Evolutionary conservation across 2,797 vertebrate species (phyloP), one percentile per base, ranked within the genome.

Genomic region (Diplodus sargus): DNA sequence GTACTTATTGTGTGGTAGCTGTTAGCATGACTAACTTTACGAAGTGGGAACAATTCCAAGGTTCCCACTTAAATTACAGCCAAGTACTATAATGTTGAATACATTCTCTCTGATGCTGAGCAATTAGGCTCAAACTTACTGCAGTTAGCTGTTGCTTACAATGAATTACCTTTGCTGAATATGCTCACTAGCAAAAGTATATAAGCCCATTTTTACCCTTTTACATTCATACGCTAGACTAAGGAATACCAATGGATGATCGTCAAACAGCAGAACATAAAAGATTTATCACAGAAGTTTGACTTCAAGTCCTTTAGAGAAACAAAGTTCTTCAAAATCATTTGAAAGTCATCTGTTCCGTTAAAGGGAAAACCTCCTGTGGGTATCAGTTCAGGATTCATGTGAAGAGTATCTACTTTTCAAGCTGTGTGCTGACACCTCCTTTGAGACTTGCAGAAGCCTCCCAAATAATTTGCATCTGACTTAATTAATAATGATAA

Each of bases 401-500:
- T n/a, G 28, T 64, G 49, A 34, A 51, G 15, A 30, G 30, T 18
- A 28, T 22, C 64, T 45, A 42, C 43, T 49, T 16, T 54, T 42
- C 39, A 30, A 14, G 51, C 48, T 59, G 53, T 49, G 6, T 61
- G 34, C 48, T 53, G 56, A 58, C 47, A 39, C 18, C 23, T 42
- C 34, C 15, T 71, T 58, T 59, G 67, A 59, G 76, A 65, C 4
- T 3, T 22, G 0, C n/a, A 14, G 12, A 3, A 51, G 47, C 20
- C 13, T 56, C 42, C n/a, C 56, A 17, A 20, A 23, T 69, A 34
- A 63, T 42, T 70, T 48, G 16, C 13, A 15, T 2, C 22, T 39
- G 58, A 70, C 39, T 60, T 51, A 72, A 53, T 60, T 59, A 72
- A 59, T 53, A 42, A 65, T 3, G 34, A 1, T 11, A 42, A 43